These are phyloP conservation scores for Alligator sinensis DNA, from an alignment of 2,113 vertebrate species.

Conservation along the genomic window DNA sequence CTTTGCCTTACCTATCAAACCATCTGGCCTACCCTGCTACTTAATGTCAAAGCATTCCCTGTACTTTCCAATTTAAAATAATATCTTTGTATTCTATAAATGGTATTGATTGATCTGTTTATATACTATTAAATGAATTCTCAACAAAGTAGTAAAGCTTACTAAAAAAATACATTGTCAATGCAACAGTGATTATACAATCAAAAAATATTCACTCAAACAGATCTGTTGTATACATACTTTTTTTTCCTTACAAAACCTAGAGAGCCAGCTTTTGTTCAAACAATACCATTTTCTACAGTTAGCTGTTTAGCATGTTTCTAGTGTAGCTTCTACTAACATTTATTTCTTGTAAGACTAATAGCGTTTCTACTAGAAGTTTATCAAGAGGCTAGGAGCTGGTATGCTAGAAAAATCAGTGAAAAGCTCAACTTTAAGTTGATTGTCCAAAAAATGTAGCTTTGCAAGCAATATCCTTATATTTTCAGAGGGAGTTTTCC, in stretches of 20 bases:
- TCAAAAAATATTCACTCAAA: slow-evolving; percentile 25
- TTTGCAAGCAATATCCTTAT: slow-evolving; percentile 41
- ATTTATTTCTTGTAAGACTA: not conserved
- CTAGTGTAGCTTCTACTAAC: not conserved
- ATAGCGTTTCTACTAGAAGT: slow-evolving; percentile 23
- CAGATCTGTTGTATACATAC: not conserved
- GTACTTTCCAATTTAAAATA: slow-evolving; percentile 13
- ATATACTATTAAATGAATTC: slow-evolving; percentile 44
- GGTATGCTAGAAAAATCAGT: not conserved
- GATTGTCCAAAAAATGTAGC: slow-evolving; percentile 30
- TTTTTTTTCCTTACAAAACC: slow-evolving; percentile 19
- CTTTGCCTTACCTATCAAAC: not conserved
- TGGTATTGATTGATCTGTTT: slow-evolving; percentile 33
- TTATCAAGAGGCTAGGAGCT: not conserved
- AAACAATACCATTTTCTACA: not conserved
- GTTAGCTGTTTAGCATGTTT: not conserved
- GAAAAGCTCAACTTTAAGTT: not conserved
- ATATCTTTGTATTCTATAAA: slow-evolving; percentile 50
- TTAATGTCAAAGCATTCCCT: slow-evolving; percentile 8
- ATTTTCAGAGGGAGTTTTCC: not conserved
- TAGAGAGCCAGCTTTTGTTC: not conserved
- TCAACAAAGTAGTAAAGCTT: slow-evolving; percentile 46
- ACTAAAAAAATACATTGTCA: slow-evolving; percentile 35
- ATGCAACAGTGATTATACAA: slow-evolving; percentile 19
- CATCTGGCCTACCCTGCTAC: not conserved